Evolutionary conservation across 2,113 vertebrate species (phyloP).

Genomic region (Procapra przewalskii): DNA sequence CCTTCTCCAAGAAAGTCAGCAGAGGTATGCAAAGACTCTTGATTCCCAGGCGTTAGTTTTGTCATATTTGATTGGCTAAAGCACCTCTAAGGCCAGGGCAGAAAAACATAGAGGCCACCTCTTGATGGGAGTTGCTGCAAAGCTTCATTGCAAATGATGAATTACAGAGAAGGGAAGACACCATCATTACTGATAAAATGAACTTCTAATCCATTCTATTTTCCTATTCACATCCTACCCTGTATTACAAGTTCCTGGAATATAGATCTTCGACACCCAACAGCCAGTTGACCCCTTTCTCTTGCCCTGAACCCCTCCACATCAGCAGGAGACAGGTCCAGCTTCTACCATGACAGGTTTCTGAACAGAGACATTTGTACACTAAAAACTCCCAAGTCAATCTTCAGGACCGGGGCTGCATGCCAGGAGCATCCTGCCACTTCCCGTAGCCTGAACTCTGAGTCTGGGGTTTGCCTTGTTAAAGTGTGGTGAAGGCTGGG

Average conservation of each 20-base stretch:
- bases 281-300: neutral
- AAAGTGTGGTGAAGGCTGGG: constrained; percentile 66
- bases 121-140: neutral
- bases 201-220: neutral
- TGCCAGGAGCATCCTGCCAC: constrained; percentile 60
- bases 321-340: neutral
- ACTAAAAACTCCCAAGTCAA: constrained; percentile 48
- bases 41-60: neutral
- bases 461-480: constrained; percentile 68
- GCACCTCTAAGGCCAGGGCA: neutral
- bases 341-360: constrained; percentile 36
- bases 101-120: neutral
- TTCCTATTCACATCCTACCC: neutral
- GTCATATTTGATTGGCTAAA: neutral
- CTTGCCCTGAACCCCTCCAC: neutral
- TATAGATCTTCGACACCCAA: neutral
- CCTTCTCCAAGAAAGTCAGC: neutral
- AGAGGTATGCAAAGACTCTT: neutral
- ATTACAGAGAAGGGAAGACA: neutral
- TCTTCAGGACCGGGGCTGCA: neutral
- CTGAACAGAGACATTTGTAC: constrained; percentile 15
- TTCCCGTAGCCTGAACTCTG: constrained; percentile 62
- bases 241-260: neutral
- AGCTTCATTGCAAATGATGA: neutral
- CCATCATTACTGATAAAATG: neutral